These are phyloP conservation scores for Frieseomelitta varia DNA, from an alignment of 1,140 invertebrate species.

Conservation along the genomic window DNA sequence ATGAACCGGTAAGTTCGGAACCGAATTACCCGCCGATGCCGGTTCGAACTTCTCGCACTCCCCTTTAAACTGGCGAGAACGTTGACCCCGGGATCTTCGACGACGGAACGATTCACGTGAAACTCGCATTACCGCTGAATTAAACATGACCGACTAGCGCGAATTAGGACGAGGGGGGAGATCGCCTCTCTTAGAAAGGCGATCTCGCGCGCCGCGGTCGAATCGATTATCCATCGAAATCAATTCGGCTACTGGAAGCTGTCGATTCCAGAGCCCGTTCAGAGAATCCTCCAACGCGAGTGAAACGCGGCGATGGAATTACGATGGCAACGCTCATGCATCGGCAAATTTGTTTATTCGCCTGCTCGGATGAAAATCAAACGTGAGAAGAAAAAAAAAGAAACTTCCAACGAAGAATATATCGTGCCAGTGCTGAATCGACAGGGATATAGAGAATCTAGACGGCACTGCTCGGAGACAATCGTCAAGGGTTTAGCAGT, in stretches of 20 bases:
- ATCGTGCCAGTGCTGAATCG: neutral
- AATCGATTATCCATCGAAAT: slow-evolving; percentile 57
- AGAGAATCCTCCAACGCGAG: slow-evolving; percentile 46
- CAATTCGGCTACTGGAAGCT: slow-evolving; percentile 40
- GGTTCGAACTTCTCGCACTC: slow-evolving; percentile 10
- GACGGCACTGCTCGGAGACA: neutral
- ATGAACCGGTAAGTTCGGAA: slow-evolving; percentile 60
- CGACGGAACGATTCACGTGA: slow-evolving; percentile 42
- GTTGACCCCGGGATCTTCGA: slow-evolving; percentile 33
- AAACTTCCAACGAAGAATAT: neutral
- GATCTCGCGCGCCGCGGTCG: slow-evolving; percentile 10
- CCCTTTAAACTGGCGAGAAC: neutral
- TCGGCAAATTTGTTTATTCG: slow-evolving; percentile 9
- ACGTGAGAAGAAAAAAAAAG: no score
- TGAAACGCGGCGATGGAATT: slow-evolving; percentile 50
- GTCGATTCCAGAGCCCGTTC: slow-evolving; percentile 58
- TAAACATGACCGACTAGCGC: slow-evolving; percentile 60
- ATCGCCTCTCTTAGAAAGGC: neutral
- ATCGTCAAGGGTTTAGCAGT: neutral
- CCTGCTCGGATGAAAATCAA: no score
- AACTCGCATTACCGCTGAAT: slow-evolving; percentile 54
- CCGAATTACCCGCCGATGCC: slow-evolving; percentile 45
- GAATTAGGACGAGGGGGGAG: slow-evolving; percentile 37
- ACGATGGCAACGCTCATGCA: slow-evolving; percentile 30
- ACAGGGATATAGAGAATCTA: neutral